Evolutionary conservation across 1,140 invertebrate species (phyloP).

Genomic region (fruit fly (Drosophila melanogaster)): Release_6_plus_ISO1_MT NT_033777.3:23049001-23049500

Average conservation of each 20-base stretch:
- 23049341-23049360: conserved; percentile 54
- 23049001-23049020: conserved; percentile 1
- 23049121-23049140: conserved; percentile 49
- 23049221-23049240: conserved; percentile 37
- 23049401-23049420: conserved; percentile 52
- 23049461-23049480: conserved; percentile 43
- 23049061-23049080: conserved; percentile 31
- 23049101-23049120: conserved; percentile 42
- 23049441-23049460: conserved; percentile 60
- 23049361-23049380: conserved; percentile 57
- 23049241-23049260: conserved; percentile 45
- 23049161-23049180: conserved; percentile 48
- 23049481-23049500: conserved; percentile 56
- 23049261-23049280: conserved; percentile 60
- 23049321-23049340: conserved; percentile 51
- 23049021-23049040: conserved; percentile 11
- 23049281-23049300: conserved; percentile 42
- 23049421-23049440: conserved; percentile 50
- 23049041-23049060: conserved; percentile 19
- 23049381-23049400: conserved; percentile 69
- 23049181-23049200: conserved; percentile 40
- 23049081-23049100: conserved; percentile 3
- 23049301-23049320: conserved; percentile 60
- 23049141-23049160: conserved; percentile 31
- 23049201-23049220: conserved; percentile 15